Base-by-base conservation (phyloP, 2,797 vertebrate species). In the Eulemur mongoz region DNA sequence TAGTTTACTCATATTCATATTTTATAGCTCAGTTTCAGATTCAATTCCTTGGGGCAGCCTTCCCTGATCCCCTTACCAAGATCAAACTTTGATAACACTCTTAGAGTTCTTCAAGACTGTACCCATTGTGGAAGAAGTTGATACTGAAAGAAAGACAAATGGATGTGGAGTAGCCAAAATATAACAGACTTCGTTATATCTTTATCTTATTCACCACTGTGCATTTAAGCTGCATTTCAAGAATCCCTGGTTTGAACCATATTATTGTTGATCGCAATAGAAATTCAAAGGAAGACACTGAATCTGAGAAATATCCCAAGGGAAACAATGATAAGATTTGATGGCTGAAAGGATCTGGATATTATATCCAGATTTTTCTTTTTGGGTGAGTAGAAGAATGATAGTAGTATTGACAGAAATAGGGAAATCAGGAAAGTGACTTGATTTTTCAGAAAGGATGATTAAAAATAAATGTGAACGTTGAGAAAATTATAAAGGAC, bases 381-480 rank as follows among this genome's bases (percentile, higher is more conserved):
- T 20, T 22, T 43, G 43, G 35, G 18, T 79, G 11, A 52, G n/a
- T 78, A 76, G 65, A 67, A 85, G 57, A 38, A 67, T 83, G 22
- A 65, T 23, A 69, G 7, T 48, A 79, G 32, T 48, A 63, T 59
- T 50, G 80, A 59, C 23, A 89, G 40, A 65, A 93, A 73, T 1
- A 69, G 38, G 27, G n/a, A 25, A 72, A 59, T 81, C 35, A 76
- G 84, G 43, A 90, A 90, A 84, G 9, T 73, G 70, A 96, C 20
- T 91, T 91, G 23, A 88, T 85, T 85, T 94, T 88, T 91, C n/a
- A 80, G 35, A n/a, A 38, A 73, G 40, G 18, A 45, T 43, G 15
- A 80, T 90, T 73, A 78, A 85, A 93, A 89, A 63, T 88, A 96
- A 93, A 59, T 43, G 10, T 76, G 61, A 93, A 75, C 38, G 73